phyloP scores from a whole-genome alignment of 2,797 vertebrate species.

The Novumbra hubbsi region DNA sequence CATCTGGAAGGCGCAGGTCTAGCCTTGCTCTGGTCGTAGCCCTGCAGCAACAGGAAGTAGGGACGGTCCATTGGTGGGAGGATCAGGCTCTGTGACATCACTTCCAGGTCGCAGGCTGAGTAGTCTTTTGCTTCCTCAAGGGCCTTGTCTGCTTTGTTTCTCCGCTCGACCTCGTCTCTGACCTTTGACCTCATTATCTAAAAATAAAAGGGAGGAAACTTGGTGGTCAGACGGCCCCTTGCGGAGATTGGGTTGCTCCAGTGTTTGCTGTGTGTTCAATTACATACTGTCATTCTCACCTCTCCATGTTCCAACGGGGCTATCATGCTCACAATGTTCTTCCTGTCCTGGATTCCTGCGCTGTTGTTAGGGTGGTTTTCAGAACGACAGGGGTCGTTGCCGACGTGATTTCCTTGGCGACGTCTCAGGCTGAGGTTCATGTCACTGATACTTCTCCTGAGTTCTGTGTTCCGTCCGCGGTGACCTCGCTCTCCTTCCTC shows the following conservation, averaged over 20 bases:
- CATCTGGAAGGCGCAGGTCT: constrained; percentile 66
- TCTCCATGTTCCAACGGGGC: constrained; percentile 62
- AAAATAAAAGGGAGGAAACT: constrained; percentile 18
- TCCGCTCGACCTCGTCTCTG: constrained; percentile 67
- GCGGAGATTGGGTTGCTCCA: background rate
- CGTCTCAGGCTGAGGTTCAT: constrained; percentile 87
- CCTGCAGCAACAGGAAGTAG: constrained; percentile 89
- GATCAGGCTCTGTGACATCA: constrained; percentile 89
- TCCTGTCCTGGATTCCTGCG: constrained; percentile 70
- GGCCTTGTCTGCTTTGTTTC: constrained; percentile 47
- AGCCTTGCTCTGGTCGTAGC: constrained; percentile 90
- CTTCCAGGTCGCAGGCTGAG: constrained; percentile 82
- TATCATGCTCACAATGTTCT: constrained; percentile 88
- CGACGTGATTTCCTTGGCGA: constrained; percentile 75
- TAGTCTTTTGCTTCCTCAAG: constrained; percentile 70
- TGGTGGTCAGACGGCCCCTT: constrained; percentile 3
- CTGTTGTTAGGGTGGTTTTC: constrained; percentile 56
- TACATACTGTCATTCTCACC: constrained; percentile 54
- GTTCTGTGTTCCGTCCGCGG: constrained; percentile 79
- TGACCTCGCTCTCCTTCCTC: constrained; percentile 79
- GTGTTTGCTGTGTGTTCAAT: background rate
- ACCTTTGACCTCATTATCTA: constrained; percentile 65
- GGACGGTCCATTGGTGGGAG: constrained; percentile 88
- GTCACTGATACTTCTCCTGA: constrained; percentile 90
- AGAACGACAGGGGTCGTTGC: constrained; percentile 54